A percentile compares a stretch with the other conserved stretches of the same genome.
These are phyloP conservation scores for Cordilura impudica DNA, from an alignment of 2,888 invertebrate species.

Conservation along the genomic window DNA sequence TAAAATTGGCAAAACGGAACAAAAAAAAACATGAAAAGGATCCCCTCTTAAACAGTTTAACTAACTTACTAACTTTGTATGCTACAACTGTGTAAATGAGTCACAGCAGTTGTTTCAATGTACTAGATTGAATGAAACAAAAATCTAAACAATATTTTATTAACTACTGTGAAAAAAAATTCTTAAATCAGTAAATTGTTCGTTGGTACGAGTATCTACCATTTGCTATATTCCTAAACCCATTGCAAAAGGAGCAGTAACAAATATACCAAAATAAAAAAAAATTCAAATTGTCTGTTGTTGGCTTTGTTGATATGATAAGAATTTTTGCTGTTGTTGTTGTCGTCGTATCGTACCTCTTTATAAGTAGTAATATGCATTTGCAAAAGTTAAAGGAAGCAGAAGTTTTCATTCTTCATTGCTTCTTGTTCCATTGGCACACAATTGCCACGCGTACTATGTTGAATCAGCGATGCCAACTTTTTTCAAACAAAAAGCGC, in stretches of 20 bases:
- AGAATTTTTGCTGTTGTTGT: constrained; percentile 21
- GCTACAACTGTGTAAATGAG: constrained; percentile 38
- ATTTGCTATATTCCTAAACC: too few relatives aligned
- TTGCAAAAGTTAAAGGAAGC: not conserved
- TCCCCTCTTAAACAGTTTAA: constrained; percentile 29
- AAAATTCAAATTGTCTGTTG: constrained; percentile 53
- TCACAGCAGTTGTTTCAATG: constrained; percentile 10
- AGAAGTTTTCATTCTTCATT: not conserved
- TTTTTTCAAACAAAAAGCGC: too few relatives aligned
- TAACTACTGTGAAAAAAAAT: too few relatives aligned
- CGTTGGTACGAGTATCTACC: too few relatives aligned
- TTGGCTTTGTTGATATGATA: constrained; percentile 52
- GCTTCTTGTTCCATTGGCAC: not conserved
- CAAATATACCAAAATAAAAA: not conserved
- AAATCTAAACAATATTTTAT: too few relatives aligned
- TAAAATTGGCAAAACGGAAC: constrained; percentile 32
- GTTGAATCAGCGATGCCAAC: too few relatives aligned
- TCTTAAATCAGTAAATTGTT: too few relatives aligned
- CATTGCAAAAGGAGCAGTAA: not conserved
- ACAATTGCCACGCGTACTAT: constrained; percentile 43
- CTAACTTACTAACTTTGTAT: constrained; percentile 11
- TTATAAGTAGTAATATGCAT: not conserved
- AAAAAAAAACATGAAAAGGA: constrained; percentile 24
- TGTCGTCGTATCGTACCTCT: not conserved
- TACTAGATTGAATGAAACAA: too few relatives aligned